phyloP scores from a whole-genome alignment of 2,113 vertebrate species.

The Condylura cristata region DNA sequence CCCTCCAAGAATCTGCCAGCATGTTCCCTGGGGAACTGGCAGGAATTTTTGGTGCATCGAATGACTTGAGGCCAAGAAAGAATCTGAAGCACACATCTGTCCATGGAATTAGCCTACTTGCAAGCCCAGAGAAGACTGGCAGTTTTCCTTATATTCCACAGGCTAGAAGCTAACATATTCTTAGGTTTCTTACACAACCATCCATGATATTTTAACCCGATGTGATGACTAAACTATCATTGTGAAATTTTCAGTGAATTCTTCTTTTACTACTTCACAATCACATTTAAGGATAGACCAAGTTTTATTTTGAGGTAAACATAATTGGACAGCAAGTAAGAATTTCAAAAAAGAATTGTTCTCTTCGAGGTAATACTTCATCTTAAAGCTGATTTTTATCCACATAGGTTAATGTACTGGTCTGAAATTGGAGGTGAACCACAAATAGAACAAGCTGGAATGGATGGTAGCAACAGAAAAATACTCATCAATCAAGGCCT shows the following conservation, averaged over 20 bases:
- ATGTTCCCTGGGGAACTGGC: not conserved
- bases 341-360: not conserved
- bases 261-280: not conserved
- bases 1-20: not conserved
- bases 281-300: not conserved
- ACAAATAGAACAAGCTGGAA: slow-evolving; percentile 89
- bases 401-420: slow-evolving; percentile 93
- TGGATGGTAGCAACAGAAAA: slow-evolving; percentile 91
- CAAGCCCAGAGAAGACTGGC: not conserved
- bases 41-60: not conserved
- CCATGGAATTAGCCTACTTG: not conserved
- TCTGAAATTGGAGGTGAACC: slow-evolving; percentile 90
- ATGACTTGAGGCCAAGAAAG: not conserved
- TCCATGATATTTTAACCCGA: not conserved
- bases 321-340: not conserved
- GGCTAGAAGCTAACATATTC: not conserved
- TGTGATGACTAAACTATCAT: not conserved
- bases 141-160: not conserved
- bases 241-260: not conserved
- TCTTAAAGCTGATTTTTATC: slow-evolving; percentile 28
- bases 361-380: not conserved
- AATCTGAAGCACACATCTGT: not conserved
- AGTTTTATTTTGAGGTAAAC: not conserved
- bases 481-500: slow-evolving; percentile 86
- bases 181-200: not conserved